A percentile compares a stretch with the other conserved stretches of the same genome.
Evolutionary conservation across 2,113 vertebrate species (phyloP).

Genomic region (Zosterops japonicus): DNA sequence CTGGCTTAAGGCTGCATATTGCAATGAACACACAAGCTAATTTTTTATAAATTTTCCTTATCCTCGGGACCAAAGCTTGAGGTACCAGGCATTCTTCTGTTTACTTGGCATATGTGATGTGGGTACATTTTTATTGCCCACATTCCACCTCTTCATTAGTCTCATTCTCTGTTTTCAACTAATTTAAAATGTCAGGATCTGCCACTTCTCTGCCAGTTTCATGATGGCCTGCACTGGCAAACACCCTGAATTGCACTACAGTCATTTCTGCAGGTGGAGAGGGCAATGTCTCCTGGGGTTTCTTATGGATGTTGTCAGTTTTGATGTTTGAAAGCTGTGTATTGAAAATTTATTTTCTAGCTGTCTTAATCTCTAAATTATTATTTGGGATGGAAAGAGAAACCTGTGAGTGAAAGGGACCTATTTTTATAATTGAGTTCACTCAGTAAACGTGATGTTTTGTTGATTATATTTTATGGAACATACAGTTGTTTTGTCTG

Average conservation of each 20-base stretch:
- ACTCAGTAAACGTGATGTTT: not conserved
- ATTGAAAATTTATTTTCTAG: not conserved
- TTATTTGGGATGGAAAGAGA: not conserved
- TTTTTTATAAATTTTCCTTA: not conserved
- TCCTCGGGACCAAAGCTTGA: not conserved
- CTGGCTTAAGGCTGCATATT: not conserved
- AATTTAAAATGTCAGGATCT: conserved; percentile 65
- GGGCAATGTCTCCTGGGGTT: not conserved
- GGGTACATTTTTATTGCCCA: conserved; percentile 58
- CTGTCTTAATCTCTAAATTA: not conserved
- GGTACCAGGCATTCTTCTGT: conserved; percentile 22
- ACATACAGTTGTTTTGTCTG: not conserved
- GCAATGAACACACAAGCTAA: not conserved
- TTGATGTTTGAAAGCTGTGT: not conserved
- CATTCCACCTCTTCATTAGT: conserved; percentile 53
- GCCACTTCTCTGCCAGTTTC: conserved; percentile 13
- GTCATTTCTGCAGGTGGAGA: not conserved
- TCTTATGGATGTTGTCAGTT: not conserved
- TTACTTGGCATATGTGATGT: conserved; percentile 60
- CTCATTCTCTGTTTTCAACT: conserved; percentile 45
- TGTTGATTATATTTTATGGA: not conserved
- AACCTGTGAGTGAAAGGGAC: not conserved
- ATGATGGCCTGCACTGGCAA: not conserved
- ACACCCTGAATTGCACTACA: not conserved
- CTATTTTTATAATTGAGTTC: not conserved